Base-by-base conservation (phyloP, 2,888 invertebrate genomes). In the Chrysolina oricalcia region DNA sequence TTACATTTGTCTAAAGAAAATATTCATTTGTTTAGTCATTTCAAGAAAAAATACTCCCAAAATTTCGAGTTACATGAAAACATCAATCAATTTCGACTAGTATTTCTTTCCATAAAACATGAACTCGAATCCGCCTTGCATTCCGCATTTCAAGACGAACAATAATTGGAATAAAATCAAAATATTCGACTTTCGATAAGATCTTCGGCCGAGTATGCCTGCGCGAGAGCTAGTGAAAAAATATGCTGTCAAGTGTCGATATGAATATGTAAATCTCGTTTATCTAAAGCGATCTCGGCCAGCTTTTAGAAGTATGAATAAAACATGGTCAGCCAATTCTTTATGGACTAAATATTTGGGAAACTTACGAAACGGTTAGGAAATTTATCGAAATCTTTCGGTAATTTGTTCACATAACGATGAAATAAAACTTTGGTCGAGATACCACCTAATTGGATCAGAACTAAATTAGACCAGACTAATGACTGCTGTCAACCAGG, bases 291-390 rank as follows among this genome's bases (percentile, higher is more conserved):
- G 71, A 71, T 71, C 64, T 53, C 46, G 50, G 65, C 53, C 35
- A 53, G 64, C 64, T 71, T 65, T 71, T 43, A 63, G 50, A 21
- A n/a, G 35, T 35, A 71, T 65, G 71, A 71, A 71, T 71, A 71
- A 65, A 71, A 71, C 50, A 71, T 64, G 35, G 17, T 21, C 27
- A 15, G 53, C 40, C 68, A 40, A 68, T 53, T 50, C 41, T 19
- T 68, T 17, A n/a, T n/a, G n/a, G n/a, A 43, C 27, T 23, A 15
- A 21, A 43, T 66, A 40, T 59, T 59, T 59, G 4, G 27, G 17
- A 27, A 59, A 59, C 15, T 59, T 27, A 59, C 59, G 35, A 59
- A 59, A 59, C 23, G 23, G 15, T 35, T 27, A 59, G 59, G 59
- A 59, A 59, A 66, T 43, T 48, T 13, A 48, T 43, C n/a, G 53